Evolutionary conservation across 1,140 invertebrate genomes (phyloP).

Genomic region (Aphelenchoides besseyi): DNA sequence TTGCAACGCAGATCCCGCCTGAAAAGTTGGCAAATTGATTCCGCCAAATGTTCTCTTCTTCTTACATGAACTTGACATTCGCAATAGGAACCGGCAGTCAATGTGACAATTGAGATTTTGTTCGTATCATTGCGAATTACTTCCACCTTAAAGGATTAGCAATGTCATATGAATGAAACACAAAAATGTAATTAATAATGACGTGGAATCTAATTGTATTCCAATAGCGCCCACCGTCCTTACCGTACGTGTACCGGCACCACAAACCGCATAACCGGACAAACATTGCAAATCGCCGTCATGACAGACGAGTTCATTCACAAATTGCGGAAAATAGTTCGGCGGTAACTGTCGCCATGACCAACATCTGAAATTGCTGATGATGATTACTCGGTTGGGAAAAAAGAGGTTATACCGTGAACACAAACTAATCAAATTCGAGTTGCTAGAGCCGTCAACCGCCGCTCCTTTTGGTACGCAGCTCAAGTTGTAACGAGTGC

Average conservation of each 20-base stretch:
- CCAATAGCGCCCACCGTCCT: too few species aligned
- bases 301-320: slow-evolving; percentile 23
- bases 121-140: slow-evolving; percentile 12
- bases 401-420: background rate
- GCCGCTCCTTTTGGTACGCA: background rate
- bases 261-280: slow-evolving; percentile 10
- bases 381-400: too few species aligned
- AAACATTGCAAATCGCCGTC: slow-evolving; percentile 6
- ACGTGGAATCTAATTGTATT: too few species aligned
- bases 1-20: background rate
- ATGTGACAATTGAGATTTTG: background rate
- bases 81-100: slow-evolving; percentile 7
- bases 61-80: slow-evolving; percentile 67
- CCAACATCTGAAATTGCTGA: slow-evolving; percentile 14
- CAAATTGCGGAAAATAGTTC: slow-evolving; percentile 25
- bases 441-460: background rate
- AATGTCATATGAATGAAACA: background rate
- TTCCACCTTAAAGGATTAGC: background rate
- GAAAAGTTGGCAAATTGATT: slow-evolving; percentile 2
- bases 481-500: background rate
- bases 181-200: background rate
- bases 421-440: slow-evolving; percentile 3
- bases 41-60: background rate
- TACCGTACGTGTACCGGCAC: background rate
- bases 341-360: slow-evolving; percentile 16